Evolutionary conservation across 2,888 invertebrate species (phyloP).

Genomic region (Machimus rusticus): DNA sequence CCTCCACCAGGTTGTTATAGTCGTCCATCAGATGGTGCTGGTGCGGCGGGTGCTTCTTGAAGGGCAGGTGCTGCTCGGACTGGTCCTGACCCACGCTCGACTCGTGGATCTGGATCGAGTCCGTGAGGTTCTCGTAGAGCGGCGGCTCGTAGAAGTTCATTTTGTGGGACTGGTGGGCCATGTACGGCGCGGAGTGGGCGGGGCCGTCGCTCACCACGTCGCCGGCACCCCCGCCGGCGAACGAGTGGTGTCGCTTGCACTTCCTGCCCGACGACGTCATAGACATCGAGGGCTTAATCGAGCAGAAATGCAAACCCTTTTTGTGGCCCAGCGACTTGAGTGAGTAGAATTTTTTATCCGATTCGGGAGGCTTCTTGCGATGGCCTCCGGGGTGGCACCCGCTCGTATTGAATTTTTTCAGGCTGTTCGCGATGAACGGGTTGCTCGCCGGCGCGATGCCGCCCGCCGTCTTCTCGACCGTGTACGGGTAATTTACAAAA

Average conservation of each 20-base stretch:
- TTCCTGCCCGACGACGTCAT: slow-evolving; percentile 49
- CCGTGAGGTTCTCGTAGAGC: slow-evolving; percentile 71
- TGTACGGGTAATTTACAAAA: slow-evolving; percentile 57
- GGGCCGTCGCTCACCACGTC: slow-evolving; percentile 50
- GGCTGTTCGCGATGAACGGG: slow-evolving; percentile 48
- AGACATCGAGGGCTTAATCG: slow-evolving; percentile 46
- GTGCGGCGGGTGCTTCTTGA: slow-evolving; percentile 54
- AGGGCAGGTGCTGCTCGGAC: slow-evolving; percentile 30
- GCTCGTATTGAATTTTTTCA: slow-evolving; percentile 54
- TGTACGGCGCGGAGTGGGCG: slow-evolving; percentile 36
- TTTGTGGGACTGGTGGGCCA: slow-evolving; percentile 46
- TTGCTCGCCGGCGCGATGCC: background rate
- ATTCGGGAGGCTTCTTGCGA: slow-evolving; percentile 42
- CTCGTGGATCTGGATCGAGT: slow-evolving; percentile 73
- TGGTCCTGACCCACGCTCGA: slow-evolving; percentile 31
- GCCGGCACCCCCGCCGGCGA: slow-evolving; percentile 60
- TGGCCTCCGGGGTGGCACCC: slow-evolving; percentile 39
- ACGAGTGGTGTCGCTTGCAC: slow-evolving; percentile 62
- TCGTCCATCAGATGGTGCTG: slow-evolving; percentile 54
- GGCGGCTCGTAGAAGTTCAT: slow-evolving; percentile 61
- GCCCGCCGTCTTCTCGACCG: slow-evolving; percentile 51
- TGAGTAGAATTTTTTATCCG: slow-evolving; percentile 56
- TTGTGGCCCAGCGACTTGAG: slow-evolving; percentile 53
- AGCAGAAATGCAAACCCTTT: slow-evolving; percentile 50
- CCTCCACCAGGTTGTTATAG: slow-evolving; percentile 57